Evolutionary conservation across 37 sponge, comb jelly and placozoan genomes (phyloP), one percentile per base, ranked within the genome.

Genomic region (Cliona cf. orientalis): DNA sequence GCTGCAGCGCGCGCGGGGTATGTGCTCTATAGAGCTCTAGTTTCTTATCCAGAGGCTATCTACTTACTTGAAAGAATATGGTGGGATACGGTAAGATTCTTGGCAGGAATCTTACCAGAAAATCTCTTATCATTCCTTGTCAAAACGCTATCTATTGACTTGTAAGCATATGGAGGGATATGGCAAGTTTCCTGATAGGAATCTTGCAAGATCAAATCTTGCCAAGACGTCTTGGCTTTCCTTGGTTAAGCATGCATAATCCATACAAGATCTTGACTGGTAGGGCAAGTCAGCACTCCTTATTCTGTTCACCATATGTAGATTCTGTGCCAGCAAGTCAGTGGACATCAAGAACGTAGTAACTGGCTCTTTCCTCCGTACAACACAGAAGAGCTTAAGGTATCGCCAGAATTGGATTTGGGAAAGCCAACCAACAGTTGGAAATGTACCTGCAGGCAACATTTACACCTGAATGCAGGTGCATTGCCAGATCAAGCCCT

Each of bases 401-500:
- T 86, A 80, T 58, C 5, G 22, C 53, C 33, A 78, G 2, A 29
- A 36, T 14, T 38, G 23, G 1, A 42, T 57, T 7, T 86, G 87
- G 87, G 77, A 84, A 19, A 83, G 84, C 42, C 84, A 83, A 32
- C 86, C 86, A 28, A 37, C 32, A 29, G 35, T 86, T 66, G 42
- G 67, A 38, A 80, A 62, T 29, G 26, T 71, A 4, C 87, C 87
- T 37, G 80, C 80, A 62, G 87, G 87, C 38, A 86, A 86, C 28
- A 71, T 86, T 23, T 19, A 26, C 22, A 58, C 59, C 19, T 80
- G 0, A 80, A 46, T 65, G 23, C 79, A 37, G 90, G 84, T 41
- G 67, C 90, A 60, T 69, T 80, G 7, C 84, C 90, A 69, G 14
- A 79, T 23, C 66, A 83, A 77, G 79, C 73, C 31, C 59, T 89